These are phyloP conservation scores for Toxonevra muliebris DNA, from an alignment of 2,888 invertebrate genomes.

Conservation along the genomic window DNA sequence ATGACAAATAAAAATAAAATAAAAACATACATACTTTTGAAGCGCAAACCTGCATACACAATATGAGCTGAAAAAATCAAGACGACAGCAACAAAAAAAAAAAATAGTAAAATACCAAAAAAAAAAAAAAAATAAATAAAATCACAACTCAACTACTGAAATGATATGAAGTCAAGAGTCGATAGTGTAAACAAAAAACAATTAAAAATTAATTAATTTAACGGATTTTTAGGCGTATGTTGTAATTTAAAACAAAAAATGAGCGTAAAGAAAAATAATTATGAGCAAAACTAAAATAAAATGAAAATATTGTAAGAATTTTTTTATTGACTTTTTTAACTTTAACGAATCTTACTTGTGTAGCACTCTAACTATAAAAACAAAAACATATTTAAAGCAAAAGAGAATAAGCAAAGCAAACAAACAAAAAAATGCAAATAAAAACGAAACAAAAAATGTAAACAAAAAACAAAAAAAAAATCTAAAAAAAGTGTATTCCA, in stretches of 20 bases:
- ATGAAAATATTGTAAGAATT: constrained; percentile 29
- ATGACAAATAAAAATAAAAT: constrained; percentile 42
- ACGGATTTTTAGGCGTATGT: constrained; percentile 34
- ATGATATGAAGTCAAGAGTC: constrained; percentile 21
- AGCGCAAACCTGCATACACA: constrained; percentile 9
- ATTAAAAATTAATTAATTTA: constrained; percentile 45
- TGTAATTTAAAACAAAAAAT: constrained; percentile 27
- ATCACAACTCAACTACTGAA: constrained; percentile 32
- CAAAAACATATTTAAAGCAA: constrained; percentile 14
- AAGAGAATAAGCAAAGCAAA: not conserved
- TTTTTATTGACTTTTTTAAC: constrained; percentile 30
- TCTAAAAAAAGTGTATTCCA: constrained; percentile 11
- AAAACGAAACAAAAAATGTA: not conserved
- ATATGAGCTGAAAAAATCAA: constrained; percentile 34
- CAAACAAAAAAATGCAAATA: not conserved
- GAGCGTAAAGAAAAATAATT: not conserved
- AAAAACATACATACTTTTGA: constrained; percentile 24
- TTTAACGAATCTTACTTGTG: not conserved
- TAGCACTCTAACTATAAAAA: constrained; percentile 20
- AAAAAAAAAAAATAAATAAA: constrained; percentile 43
- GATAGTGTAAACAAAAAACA: constrained; percentile 17
- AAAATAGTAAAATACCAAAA: constrained; percentile 36
- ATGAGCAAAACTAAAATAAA: not conserved
- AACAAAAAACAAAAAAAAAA: constrained; percentile 10
- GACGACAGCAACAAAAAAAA: constrained; percentile 20